A percentile compares a stretch with the other conserved stretches of the same genome.
Evolutionary conservation across 2,797 vertebrate genomes (phyloP).

Genomic region (Arctocebus calabarensis): DNA sequence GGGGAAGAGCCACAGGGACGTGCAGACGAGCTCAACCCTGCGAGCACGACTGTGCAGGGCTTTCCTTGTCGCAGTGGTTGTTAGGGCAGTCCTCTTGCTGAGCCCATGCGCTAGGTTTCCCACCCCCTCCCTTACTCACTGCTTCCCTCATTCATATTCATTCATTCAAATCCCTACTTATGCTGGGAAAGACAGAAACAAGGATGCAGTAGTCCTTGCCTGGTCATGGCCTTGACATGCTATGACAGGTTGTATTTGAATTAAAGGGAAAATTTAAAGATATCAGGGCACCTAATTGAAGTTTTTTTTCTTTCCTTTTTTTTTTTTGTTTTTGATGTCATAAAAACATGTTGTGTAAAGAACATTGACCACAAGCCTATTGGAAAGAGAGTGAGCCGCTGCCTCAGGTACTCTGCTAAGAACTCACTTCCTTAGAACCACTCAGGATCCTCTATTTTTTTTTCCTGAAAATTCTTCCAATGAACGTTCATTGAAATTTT

Average conservation of each 20-base stretch:
- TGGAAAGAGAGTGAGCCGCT: not conserved
- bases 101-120: not conserved
- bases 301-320: not conserved
- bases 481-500: not conserved
- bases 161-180: not conserved
- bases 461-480: not conserved
- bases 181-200: not conserved
- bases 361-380: not conserved
- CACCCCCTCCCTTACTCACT: not conserved
- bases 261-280: not conserved
- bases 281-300: not conserved
- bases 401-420: not conserved
- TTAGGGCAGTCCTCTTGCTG: not conserved
- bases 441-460: not conserved
- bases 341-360: not conserved
- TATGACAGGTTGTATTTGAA: constrained; percentile 6
- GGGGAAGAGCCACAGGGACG: not conserved
- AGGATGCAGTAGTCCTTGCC: not conserved
- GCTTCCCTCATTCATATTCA: not conserved
- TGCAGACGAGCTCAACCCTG: fast-evolving
- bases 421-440: not conserved
- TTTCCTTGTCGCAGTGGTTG: no score
- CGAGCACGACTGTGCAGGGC: not conserved
- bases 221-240: not conserved
- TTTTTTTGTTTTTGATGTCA: not conserved